Base-by-base conservation (phyloP, 1,140 invertebrate species). In the Calosoma granatense region DNA sequence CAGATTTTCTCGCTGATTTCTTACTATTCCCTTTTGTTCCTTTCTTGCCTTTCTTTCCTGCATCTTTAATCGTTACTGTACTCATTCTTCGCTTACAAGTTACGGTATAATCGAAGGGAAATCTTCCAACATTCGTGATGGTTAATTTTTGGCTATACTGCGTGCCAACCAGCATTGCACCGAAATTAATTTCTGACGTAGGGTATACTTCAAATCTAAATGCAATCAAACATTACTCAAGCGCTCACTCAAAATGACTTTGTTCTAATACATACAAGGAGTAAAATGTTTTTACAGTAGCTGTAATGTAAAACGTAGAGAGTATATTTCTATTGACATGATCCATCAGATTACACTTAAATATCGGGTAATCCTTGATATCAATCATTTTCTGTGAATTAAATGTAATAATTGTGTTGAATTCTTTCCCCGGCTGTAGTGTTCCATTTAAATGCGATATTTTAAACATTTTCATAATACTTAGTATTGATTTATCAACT, bases 121-220 rank as follows among this genome's bases (percentile, higher is more conserved):
- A 66, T 56, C 57, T 62, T 56, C 68, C 68, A 1, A 30, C 61
- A 59, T 70, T 70, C 22, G 47, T 57, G 15, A 70, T 36, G 4
- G 60, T 22, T 1, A 68, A 51, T 19, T 47, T 56, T 23, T 63
- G 59, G 19, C 41, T 43, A 47, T 59, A 59, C 14, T 60, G 56
- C 1, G 51, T 58, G 20, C 56, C 58, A 14, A 68, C 54, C 11
- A 64, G 56, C 55, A 65, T 62, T 22, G 64, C 36, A 2, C 65
- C 62, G 59, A 70, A 70, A 58, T 63, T 54, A 12, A 70, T n/a
- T 53, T 63, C 59, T 1, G 52, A 56, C 9, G 56, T 20, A 21
- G 68, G 68, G 51, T 62, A 67, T 15, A 70, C 15, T 22, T 60
- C 56, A 53, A 63, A 70, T 20, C 63, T 67, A 47, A 12, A 47